Evolutionary conservation across 2,797 vertebrate species (phyloP).

Genomic region (Spatula clypeata): DNA sequence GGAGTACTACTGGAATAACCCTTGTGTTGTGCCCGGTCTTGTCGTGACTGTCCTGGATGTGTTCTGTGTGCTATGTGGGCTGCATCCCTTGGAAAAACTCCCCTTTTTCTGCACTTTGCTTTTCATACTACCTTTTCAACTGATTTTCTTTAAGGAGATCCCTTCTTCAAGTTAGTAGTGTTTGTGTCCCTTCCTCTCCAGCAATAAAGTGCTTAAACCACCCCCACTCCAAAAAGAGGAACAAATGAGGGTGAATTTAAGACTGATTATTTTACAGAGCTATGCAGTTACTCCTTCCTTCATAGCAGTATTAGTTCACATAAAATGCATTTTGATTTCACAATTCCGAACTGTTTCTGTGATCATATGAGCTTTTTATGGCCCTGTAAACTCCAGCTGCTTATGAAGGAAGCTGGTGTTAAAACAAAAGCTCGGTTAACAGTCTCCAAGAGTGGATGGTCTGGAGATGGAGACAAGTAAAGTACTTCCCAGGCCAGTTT

Average conservation of each 20-base stretch:
- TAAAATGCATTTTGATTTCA: constrained; percentile 2
- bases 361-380: background rate
- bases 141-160: background rate
- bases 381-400: background rate
- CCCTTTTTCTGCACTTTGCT: background rate
- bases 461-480: background rate
- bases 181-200: background rate
- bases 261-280: background rate
- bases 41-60: background rate
- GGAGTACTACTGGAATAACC: background rate
- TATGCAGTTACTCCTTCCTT: background rate
- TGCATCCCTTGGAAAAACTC: accelerated
- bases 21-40: background rate
- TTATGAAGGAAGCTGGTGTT: background rate
- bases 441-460: background rate
- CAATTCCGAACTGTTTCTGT: background rate
- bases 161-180: background rate
- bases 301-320: background rate
- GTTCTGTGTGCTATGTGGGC: background rate
- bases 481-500: background rate
- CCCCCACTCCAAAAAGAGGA: background rate
- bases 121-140: background rate
- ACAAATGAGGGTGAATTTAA: background rate
- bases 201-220: background rate
- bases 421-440: constrained; percentile 15